Evolutionary conservation across 2,113 vertebrate species (phyloP).

Genomic region (Gobiocypris rarus): DNA sequence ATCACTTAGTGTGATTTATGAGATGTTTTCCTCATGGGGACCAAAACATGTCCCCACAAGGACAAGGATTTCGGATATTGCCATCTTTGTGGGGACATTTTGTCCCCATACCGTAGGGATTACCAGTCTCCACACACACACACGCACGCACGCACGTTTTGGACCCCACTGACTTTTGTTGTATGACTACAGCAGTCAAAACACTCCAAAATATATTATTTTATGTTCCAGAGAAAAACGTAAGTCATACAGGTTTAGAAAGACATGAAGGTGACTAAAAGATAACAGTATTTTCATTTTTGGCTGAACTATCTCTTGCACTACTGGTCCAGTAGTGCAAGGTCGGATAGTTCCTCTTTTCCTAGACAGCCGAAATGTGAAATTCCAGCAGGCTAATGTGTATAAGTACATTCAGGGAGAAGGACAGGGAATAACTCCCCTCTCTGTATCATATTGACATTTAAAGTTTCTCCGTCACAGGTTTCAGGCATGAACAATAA

Average conservation of each 20-base stretch:
- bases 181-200: too few relatives aligned
- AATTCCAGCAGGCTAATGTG: conserved; percentile 6
- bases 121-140: too few relatives aligned
- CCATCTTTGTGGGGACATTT: too few relatives aligned
- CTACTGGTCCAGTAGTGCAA: neutral
- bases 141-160: too few relatives aligned
- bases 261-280: neutral
- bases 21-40: too few relatives aligned
- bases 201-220: neutral
- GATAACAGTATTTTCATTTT: neutral
- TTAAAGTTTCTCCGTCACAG: conserved; percentile 8
- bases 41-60: too few relatives aligned
- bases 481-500: neutral
- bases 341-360: neutral
- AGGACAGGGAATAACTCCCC: neutral
- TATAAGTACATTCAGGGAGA: neutral
- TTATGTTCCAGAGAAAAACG: neutral
- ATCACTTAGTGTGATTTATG: too few relatives aligned
- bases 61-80: too few relatives aligned
- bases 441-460: conserved; percentile 8
- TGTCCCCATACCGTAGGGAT: too few relatives aligned
- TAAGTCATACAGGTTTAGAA: neutral
- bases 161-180: too few relatives aligned
- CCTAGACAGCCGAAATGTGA: neutral
- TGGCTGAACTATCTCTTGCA: neutral